Base-by-base conservation (phyloP, 2,113 vertebrate species). In the Macheiramphus alcinus region DNA sequence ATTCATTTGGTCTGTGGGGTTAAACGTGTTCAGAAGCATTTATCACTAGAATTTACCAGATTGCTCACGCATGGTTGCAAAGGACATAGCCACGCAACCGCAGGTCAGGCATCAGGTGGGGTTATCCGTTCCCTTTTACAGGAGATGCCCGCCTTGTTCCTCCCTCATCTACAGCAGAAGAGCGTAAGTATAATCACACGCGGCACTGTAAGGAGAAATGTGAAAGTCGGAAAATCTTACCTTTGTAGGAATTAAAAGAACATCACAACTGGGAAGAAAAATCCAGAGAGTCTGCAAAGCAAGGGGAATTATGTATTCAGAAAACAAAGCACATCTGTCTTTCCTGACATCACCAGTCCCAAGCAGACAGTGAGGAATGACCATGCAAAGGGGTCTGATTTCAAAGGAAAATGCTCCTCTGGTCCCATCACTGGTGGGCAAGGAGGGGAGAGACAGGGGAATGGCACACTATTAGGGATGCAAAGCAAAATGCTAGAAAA, bases 141-240 rank as follows among this genome's bases (percentile, higher is more conserved):
- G 55, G 48, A 50, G 52, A 19, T 7, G 21, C 1, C 1, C 31
- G 26, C 2, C 8, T 11, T 34, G 11, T 16, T 73, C 59, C 25
- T 73, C 48, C 25, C 55, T 73, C 18, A 7, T 13, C 34, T 36
- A 6, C 26, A 29, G 25, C 34, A 47, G 56, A 26, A 70, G 21
- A 61, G 36, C 0, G 1, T 9, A 61, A 23, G 8, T 38, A 3
- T 21, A 55, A 43, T 2, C 42, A 13, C 26, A 40, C 40, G 9
- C 10, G 5, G 12, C 9, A 6, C 34, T 14, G 6, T 4, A 34
- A 53, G 55, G 31, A 71, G 56, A 71, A 84, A 55, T 0, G 4
- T 23, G 34, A 32, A 55, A 63, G 23, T 5, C 38, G 7, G 29
- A 42, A 75, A 70, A 86, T 38, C 11, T 42, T 27, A 74, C 21